These are phyloP conservation scores for Eupithecia subumbrata DNA, from an alignment of 2,888 invertebrate genomes.

Conservation along the genomic window DNA sequence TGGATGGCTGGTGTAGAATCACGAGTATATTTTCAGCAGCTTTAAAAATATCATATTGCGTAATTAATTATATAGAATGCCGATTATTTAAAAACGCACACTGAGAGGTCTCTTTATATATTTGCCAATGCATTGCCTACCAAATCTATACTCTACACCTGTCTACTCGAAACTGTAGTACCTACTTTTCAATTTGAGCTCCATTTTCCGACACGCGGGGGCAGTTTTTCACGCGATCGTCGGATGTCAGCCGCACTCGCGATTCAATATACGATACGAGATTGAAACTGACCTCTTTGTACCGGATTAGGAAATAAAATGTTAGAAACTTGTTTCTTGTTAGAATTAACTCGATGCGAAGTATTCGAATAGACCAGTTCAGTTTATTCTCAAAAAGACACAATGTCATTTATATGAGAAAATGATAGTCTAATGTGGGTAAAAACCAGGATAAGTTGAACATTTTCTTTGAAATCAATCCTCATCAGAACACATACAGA, in stretches of 20 bases:
- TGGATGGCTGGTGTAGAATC: no score
- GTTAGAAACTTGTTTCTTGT: neutral
- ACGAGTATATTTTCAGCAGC: neutral
- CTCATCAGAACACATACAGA: no score
- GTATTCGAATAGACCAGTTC: neutral
- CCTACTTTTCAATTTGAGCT: neutral
- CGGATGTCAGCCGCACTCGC: slow-evolving; percentile 37
- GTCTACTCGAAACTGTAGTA: neutral
- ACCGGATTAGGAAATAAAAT: neutral
- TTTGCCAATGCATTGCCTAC: neutral
- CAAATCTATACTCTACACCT: neutral
- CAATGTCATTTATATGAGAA: no score
- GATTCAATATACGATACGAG: slow-evolving; percentile 47
- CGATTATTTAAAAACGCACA: neutral
- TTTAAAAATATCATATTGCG: neutral
- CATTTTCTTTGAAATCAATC: no score
- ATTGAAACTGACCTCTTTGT: slow-evolving; percentile 31
- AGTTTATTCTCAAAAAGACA: neutral
- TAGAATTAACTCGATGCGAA: neutral
- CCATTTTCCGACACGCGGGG: slow-evolving; percentile 11
- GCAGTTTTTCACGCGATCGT: slow-evolving; percentile 33
- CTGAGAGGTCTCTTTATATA: neutral
- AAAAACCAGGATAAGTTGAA: no score
- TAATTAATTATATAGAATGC: neutral
- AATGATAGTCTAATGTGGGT: no score